phyloP scores from a whole-genome alignment of 2,113 vertebrate genomes.

The Pygathrix nemaeus region DNA sequence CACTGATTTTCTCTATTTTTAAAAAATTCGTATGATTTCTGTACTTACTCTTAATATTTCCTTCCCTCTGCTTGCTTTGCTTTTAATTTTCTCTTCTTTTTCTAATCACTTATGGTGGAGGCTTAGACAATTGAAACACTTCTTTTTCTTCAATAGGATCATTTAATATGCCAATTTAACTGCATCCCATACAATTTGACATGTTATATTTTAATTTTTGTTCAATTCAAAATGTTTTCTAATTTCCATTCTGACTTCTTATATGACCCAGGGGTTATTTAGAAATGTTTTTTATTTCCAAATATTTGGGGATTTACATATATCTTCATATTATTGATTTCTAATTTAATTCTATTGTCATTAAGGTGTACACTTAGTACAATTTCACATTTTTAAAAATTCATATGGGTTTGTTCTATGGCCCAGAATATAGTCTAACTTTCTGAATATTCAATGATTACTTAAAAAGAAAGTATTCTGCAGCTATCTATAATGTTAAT shows the following conservation, averaged over 20 bases:
- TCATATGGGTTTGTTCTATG: neutral
- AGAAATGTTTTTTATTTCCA: neutral
- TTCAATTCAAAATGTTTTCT: neutral
- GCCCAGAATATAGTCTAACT: neutral
- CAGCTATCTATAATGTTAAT: neutral
- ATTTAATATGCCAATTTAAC: neutral
- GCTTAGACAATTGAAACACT: neutral
- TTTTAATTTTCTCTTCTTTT: neutral
- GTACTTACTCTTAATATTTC: neutral
- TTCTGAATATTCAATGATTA: neutral
- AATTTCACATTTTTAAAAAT: neutral
- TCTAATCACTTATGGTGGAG: neutral
- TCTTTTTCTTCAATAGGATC: neutral
- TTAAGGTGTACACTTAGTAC: neutral
- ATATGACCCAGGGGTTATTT: neutral
- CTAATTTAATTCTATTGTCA: neutral
- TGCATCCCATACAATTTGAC: neutral
- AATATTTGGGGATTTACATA: neutral
- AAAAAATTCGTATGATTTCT: neutral
- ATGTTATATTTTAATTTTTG: neutral
- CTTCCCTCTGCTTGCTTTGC: neutral
- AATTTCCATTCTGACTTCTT: neutral
- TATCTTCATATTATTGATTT: neutral
- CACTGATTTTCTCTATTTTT: neutral
- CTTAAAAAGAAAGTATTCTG: neutral